Evolutionary conservation across 2,888 invertebrate species (phyloP).

Genomic region (Erebia palarica): DNA sequence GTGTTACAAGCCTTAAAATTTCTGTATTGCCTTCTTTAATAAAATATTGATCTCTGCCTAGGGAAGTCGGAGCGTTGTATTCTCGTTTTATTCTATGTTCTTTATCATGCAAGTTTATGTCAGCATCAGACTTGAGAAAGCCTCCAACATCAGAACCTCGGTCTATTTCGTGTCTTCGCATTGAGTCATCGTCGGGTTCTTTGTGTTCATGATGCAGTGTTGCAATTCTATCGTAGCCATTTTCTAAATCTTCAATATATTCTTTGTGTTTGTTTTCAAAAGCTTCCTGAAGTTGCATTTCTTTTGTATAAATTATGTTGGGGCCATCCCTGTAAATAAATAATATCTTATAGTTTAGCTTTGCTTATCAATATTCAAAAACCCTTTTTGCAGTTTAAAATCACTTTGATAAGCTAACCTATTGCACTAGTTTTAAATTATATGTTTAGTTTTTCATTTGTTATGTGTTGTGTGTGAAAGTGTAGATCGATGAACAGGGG

Average conservation of each 20-base stretch:
- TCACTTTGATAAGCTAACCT: too few species aligned
- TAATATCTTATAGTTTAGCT: background rate
- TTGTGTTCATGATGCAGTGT: constrained; percentile 72
- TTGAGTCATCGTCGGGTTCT: constrained; percentile 87
- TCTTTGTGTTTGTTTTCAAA: constrained; percentile 79
- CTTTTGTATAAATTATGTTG: constrained; percentile 80
- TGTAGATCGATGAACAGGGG: too few species aligned
- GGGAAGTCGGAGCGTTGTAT: constrained; percentile 63
- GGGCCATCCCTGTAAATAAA: constrained; percentile 74
- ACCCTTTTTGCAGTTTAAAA: too few species aligned
- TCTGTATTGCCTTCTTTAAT: constrained; percentile 93
- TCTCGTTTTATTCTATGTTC: constrained; percentile 59
- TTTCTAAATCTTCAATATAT: constrained; percentile 83
- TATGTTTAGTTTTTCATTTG: too few species aligned
- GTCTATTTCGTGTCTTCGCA: constrained; percentile 89
- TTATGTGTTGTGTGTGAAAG: too few species aligned
- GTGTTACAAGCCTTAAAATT: constrained; percentile 89
- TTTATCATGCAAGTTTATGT: constrained; percentile 59
- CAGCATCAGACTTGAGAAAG: constrained; percentile 70
- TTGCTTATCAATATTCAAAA: too few species aligned
- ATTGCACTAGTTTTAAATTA: too few species aligned
- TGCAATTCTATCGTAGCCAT: constrained; percentile 78
- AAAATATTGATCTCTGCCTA: constrained; percentile 87
- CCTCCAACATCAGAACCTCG: constrained; percentile 86
- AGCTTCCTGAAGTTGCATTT: constrained; percentile 78